A percentile compares a stretch with the other conserved stretches of the same genome.
Evolutionary conservation across 2,888 invertebrate species (phyloP).

Genomic region (Dryobotodes eremita): DNA sequence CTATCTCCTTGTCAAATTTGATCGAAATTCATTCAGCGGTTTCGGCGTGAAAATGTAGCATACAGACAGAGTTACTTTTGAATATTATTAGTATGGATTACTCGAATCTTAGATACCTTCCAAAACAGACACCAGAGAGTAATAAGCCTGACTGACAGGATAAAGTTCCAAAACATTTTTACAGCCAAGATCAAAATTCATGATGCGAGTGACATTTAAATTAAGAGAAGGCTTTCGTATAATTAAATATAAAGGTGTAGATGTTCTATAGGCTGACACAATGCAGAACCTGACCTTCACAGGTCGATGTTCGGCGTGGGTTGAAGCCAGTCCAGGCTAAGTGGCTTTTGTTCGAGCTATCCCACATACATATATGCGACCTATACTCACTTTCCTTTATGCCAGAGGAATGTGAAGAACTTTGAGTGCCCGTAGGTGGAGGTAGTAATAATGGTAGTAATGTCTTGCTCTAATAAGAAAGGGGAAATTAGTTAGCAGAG

Average conservation of each 20-base stretch:
- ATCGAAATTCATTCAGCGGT: no score
- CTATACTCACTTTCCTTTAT: slow-evolving; percentile 42
- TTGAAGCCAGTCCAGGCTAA: slow-evolving; percentile 30
- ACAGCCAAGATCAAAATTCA: slow-evolving; percentile 27
- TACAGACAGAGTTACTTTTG: no score
- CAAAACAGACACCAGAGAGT: background rate
- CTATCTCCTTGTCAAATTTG: no score
- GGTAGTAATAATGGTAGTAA: slow-evolving; percentile 11
- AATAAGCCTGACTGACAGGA: slow-evolving; percentile 11
- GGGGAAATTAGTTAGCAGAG: background rate
- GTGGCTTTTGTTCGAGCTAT: slow-evolving; percentile 56
- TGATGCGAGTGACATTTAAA: slow-evolving; percentile 29
- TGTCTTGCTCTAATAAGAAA: background rate
- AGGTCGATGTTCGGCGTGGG: slow-evolving; percentile 62
- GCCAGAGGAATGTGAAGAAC: slow-evolving; percentile 32
- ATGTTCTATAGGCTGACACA: slow-evolving; percentile 38
- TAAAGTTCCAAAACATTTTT: slow-evolving; percentile 12
- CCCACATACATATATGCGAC: slow-evolving; percentile 18
- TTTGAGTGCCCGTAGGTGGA: slow-evolving; percentile 36
- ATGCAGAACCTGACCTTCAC: slow-evolving; percentile 56
- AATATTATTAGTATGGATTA: no score
- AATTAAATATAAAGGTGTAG: slow-evolving; percentile 24
- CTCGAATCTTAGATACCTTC: background rate
- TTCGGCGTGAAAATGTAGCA: no score
- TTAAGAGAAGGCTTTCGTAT: slow-evolving; percentile 26